These are phyloP conservation scores for Anarhynchus alexandrinus DNA, from an alignment of 2,113 vertebrate species.

Conservation along the genomic window DNA sequence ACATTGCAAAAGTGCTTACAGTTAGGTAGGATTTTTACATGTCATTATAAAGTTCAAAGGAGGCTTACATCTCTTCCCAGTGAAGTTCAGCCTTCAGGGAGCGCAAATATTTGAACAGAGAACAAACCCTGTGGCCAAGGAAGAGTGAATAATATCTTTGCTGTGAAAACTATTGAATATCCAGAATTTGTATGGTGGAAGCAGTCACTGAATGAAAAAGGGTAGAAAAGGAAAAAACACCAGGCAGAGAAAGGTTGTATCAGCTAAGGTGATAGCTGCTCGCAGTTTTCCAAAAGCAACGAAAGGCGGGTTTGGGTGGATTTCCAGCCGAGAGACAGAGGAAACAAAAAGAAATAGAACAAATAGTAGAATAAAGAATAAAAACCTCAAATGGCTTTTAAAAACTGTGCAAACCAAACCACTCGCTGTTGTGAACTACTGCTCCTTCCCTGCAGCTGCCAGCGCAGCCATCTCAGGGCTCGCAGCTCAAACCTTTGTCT, in stretches of 20 bases:
- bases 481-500: background rate
- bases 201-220: background rate
- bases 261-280: background rate
- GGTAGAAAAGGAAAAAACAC: background rate
- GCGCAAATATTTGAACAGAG: background rate
- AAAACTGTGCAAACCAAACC: background rate
- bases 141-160: background rate
- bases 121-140: background rate
- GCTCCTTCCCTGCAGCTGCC: background rate
- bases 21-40: background rate
- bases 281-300: background rate
- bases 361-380: background rate
- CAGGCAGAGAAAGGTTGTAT: background rate
- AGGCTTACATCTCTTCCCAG: background rate
- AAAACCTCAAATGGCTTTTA: background rate
- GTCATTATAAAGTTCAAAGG: background rate
- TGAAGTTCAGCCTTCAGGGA: background rate
- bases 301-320: background rate
- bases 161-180: background rate
- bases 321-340: background rate
- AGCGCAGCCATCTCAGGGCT: background rate
- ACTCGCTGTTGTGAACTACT: background rate
- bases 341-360: background rate
- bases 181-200: background rate
- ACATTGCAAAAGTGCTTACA: background rate